Percentiles rank a stretch among this genome's conserved stretches.
Conservation (phyloP, 2,113 vertebrate species). For the Charadrius vociferus region DNA sequence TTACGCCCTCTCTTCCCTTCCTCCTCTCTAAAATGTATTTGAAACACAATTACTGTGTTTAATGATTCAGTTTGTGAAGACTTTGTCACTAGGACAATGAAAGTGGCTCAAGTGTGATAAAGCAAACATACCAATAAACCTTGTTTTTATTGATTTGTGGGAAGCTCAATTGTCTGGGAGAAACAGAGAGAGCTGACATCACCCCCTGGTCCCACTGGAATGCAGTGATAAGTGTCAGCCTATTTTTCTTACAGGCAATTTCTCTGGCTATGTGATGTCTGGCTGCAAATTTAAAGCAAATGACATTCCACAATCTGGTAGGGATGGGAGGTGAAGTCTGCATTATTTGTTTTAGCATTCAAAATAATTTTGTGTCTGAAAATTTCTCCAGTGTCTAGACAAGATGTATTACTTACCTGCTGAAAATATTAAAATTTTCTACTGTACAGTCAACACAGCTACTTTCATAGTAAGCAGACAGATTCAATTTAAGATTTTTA, state of each 20-base stretch:
- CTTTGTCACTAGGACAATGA: slow-evolving; percentile 32
- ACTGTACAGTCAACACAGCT: neutral
- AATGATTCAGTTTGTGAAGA: slow-evolving; percentile 56
- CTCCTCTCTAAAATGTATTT: slow-evolving; percentile 28
- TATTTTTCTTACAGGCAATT: slow-evolving; percentile 61
- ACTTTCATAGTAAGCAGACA: slow-evolving; percentile 37
- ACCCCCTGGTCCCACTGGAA: slow-evolving; percentile 45
- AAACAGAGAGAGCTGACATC: slow-evolving; percentile 52
- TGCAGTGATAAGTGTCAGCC: slow-evolving; percentile 10
- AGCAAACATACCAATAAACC: slow-evolving; percentile 60
- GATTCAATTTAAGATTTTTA: slow-evolving; percentile 36
- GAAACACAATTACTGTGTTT: slow-evolving; percentile 61
- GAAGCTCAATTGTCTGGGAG: slow-evolving; percentile 64
- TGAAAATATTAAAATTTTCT: slow-evolving; percentile 62
- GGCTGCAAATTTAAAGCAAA: slow-evolving; percentile 65
- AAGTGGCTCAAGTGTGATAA: slow-evolving; percentile 39
- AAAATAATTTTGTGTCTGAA: slow-evolving; percentile 64
- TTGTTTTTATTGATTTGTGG: slow-evolving; percentile 71
- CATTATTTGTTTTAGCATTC: slow-evolving; percentile 54
- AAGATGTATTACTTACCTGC: slow-evolving; percentile 57
- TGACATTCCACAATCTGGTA: slow-evolving; percentile 59
- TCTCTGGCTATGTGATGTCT: slow-evolving; percentile 60
- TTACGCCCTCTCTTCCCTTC: neutral
- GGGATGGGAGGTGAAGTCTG: neutral
- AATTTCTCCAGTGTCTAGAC: slow-evolving; percentile 69